Evolutionary conservation across 2,797 vertebrate genomes (phyloP), one percentile per base, ranked within the genome.

Genomic region (Erpetoichthys calabaricus): DNA sequence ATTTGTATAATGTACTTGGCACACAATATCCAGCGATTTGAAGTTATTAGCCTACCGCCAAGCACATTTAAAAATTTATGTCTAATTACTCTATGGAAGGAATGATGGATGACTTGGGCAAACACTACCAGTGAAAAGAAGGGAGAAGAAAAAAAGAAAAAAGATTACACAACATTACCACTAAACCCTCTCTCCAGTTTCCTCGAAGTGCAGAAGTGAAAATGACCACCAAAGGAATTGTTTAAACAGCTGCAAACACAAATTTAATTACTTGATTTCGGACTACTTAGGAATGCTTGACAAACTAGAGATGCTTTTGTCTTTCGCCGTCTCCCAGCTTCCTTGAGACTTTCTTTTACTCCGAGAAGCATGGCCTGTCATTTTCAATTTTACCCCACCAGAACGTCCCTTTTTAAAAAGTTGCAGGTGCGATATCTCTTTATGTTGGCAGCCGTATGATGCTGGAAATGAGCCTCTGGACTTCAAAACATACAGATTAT

Each of bases 211-310:
- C 7, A 2, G 56, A 67, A 64, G 62, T 60, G 64, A 44, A 62
- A 65, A 63, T 46, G 58, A 69, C 64, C 69, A 64, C 45, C 56
- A 63, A 58, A 41, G 54, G 45, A 60, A 42, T 67, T 76, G 62
- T 73, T 80, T 77, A 72, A 76, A 73, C 68, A 72, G 68, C 69
- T 72, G 72, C 70, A 70, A 42, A 67, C 70, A 71, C 66, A 75
- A 71, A 56, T 76, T 60, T 64, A 72, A 76, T 67, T 69, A 71
- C 72, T 44, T 45, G 9, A 44, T 25, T 44, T 56, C 25, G 44
- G 47, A 7, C 44, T 56, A 50, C 49, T 42, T 60, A 51, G n/a
- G 44, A 25, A n/a, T 7, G 7, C 8, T 56, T 55, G 49, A 60
- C 56, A 56, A 55, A 5, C 42, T 56, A 5, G 9, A 7, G 43